A percentile compares a stretch with the other conserved stretches of the same genome.
Conservation (phyloP, 2,113 vertebrate genomes). For the Corvus cornix region DNA sequence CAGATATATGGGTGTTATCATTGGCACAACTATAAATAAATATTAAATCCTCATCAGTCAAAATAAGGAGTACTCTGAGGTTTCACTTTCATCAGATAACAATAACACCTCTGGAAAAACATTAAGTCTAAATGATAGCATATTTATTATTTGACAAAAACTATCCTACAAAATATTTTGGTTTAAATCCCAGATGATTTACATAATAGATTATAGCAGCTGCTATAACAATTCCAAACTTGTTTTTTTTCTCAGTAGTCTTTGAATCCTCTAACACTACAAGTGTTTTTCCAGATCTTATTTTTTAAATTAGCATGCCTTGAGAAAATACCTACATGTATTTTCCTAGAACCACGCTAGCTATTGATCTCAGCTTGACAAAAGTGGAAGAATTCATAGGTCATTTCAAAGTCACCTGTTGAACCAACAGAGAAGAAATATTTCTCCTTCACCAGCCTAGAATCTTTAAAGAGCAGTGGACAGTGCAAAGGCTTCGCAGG, state of each 20-base stretch:
- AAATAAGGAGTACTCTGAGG: slow-evolving; percentile 10
- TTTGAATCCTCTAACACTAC: slow-evolving; percentile 4
- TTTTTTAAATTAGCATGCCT: slow-evolving; percentile 22
- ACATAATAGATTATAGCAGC: slow-evolving; percentile 45
- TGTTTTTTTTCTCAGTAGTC: background rate
- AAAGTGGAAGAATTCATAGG: slow-evolving; percentile 12
- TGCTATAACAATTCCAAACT: slow-evolving; percentile 17
- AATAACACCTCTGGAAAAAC: slow-evolving; percentile 45
- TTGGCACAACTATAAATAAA: slow-evolving; percentile 11
- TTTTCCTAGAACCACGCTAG: background rate
- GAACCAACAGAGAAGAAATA: background rate
- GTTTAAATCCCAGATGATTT: slow-evolving; percentile 48
- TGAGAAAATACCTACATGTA: background rate
- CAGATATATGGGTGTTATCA: slow-evolving; percentile 26
- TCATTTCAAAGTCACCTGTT: slow-evolving; percentile 56
- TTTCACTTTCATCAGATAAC: slow-evolving; percentile 48
- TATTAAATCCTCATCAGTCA: slow-evolving; percentile 27
- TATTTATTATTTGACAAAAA: slow-evolving; percentile 56
- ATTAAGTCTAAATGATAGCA: slow-evolving; percentile 3
- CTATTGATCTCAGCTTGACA: background rate
- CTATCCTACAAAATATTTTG: slow-evolving; percentile 37
- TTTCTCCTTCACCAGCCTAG: background rate
- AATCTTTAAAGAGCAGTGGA: background rate
- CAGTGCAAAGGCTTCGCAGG: background rate
- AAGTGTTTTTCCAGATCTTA: slow-evolving; percentile 10